Conservation (phyloP, 2,797 vertebrate species). For the Crypturellus tataupa region DNA sequence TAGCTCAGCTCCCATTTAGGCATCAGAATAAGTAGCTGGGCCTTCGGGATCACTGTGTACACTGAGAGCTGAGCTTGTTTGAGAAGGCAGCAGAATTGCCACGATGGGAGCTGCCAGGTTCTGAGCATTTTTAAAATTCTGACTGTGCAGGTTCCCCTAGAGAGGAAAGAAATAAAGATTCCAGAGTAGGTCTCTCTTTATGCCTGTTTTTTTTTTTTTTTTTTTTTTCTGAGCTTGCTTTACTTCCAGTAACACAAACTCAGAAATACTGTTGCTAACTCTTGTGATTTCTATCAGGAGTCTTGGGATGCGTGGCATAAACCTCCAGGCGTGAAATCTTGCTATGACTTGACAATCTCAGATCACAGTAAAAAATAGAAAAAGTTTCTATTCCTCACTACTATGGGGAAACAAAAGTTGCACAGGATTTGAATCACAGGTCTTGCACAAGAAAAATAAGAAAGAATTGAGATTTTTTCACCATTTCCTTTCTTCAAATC, state of each 20-base stretch:
- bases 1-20: conserved; percentile 57
- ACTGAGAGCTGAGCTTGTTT: conserved; percentile 47
- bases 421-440: neutral
- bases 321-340: conserved; percentile 23
- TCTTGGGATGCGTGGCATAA: neutral
- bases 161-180: conserved; percentile 28
- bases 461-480: neutral
- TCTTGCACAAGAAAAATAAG: neutral
- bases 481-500: neutral
- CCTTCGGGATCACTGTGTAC: neutral
- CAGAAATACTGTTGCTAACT: neutral
- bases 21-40: conserved; percentile 44
- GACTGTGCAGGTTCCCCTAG: neutral
- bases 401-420: neutral
- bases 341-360: neutral
- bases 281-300: neutral
- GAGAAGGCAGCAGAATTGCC: conserved; percentile 44
- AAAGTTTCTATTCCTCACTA: neutral
- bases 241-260: conserved; percentile 36
- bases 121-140: conserved; percentile 18
- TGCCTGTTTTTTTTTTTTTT: neutral
- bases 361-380: neutral
- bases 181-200: neutral
- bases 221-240: neutral
- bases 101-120: neutral